Evolutionary conservation across 1,140 invertebrate species (phyloP), one percentile per base, ranked within the genome.

Genomic region (Calephelis virginiensis): DNA sequence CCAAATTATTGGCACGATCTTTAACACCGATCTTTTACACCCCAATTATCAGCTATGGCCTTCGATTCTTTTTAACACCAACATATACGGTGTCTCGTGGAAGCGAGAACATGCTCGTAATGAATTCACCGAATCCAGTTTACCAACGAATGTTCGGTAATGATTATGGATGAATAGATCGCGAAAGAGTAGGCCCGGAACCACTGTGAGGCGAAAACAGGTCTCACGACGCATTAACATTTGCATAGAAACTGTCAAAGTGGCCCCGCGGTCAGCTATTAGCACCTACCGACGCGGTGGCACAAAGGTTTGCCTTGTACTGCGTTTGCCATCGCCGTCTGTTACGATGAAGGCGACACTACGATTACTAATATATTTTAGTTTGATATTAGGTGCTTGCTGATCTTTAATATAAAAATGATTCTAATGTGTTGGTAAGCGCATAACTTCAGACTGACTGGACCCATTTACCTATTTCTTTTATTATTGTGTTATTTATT

Each of bases 191-290:
- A 76, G 81, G 84, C 81, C 85, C 86, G 83, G 88, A 89, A 89
- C 85, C 82, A 76, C 77, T 78, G 70, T 70, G 78, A 78, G 76
- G 77, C 81, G 76, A 83, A 82, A 90, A 90, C 88, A 88, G 84
- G 88, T 89, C 85, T 75, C 71, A 77, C 73, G 77, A 79, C 81
- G 85, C 80, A 86, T 83, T 83, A 80, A 81, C 81, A 90, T 90
- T 90, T 90, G 86, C 88, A 90, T 90, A 90, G 88, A 88, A 86
- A 90, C 88, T 89, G 88, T 87, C 85, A 85, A 80, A 75, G 81
- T 79, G 80, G 82, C 83, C 77, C 81, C 80, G 81, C 75, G 77
- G 74, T 76, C 69, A 70, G 62, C 80, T 74, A 85, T 89, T 86
- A 89, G 84, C 88, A 83, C 88, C 85, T 86, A 78, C 70, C 74